phyloP scores from a whole-genome alignment of 2,113 vertebrate genomes.

The Platysternon megacephalum region DNA sequence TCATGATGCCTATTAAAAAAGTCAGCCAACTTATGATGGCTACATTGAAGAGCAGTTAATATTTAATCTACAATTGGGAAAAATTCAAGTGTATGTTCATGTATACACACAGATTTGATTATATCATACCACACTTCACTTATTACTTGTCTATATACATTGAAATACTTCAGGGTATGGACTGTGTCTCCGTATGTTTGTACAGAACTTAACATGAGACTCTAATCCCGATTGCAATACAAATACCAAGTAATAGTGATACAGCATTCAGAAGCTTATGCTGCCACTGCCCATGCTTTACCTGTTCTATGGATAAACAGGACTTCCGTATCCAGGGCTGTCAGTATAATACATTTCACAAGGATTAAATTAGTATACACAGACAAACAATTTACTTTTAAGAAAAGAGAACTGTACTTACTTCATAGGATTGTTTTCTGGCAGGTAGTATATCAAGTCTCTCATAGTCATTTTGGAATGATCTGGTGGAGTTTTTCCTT shows the following conservation, averaged over 20 bases:
- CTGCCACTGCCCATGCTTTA: neutral
- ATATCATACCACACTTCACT: neutral
- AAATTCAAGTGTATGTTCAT: neutral
- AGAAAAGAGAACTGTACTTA: constrained; percentile 75
- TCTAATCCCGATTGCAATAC: neutral
- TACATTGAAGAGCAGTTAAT: neutral
- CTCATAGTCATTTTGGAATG: constrained; percentile 98
- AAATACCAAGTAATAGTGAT: neutral
- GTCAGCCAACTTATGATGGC: neutral
- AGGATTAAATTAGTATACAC: neutral
- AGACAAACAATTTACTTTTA: neutral
- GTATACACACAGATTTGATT: neutral
- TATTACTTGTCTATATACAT: neutral
- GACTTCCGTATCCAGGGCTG: neutral
- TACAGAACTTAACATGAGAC: neutral
- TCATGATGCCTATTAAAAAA: neutral
- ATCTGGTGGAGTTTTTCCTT: constrained; percentile 81
- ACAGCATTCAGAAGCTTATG: neutral
- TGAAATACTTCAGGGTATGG: neutral
- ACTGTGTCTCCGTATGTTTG: neutral
- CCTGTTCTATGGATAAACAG: neutral
- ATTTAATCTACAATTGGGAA: neutral
- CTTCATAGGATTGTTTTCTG: constrained; percentile 94
- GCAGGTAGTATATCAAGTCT: constrained; percentile 95
- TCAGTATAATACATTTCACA: neutral